A percentile compares a stretch with the other conserved stretches of the same genome.
Evolutionary conservation across 2,888 invertebrate genomes (phyloP).

Genomic region (Pterostichus niger): DNA sequence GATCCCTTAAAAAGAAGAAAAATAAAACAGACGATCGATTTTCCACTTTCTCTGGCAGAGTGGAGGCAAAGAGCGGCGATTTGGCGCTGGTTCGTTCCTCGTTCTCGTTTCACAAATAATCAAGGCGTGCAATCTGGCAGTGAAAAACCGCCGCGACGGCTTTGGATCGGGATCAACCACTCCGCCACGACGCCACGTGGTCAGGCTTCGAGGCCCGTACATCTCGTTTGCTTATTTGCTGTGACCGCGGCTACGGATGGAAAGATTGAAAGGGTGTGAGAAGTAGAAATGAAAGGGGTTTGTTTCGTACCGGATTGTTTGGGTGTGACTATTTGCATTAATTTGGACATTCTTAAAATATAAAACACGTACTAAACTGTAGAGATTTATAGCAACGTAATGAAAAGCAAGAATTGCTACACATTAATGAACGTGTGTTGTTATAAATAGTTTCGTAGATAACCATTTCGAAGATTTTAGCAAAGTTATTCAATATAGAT

Average conservation of each 20-base stretch:
- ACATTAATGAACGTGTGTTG: too few species aligned
- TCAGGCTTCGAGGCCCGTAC: background rate
- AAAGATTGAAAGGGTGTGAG: background rate
- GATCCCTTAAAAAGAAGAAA: background rate
- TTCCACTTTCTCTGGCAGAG: background rate
- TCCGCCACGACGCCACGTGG: background rate
- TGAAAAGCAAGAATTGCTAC: too few species aligned
- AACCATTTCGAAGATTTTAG: too few species aligned
- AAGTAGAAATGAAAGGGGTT: background rate
- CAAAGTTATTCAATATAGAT: too few species aligned
- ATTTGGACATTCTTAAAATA: background rate
- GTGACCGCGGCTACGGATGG: background rate
- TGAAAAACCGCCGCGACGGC: constrained; percentile 4
- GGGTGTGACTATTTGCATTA: background rate
- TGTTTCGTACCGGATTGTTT: background rate
- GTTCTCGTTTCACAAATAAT: constrained; percentile 23
- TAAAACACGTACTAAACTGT: too few species aligned
- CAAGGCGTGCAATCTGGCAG: constrained; percentile 29
- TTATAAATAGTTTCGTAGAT: too few species aligned
- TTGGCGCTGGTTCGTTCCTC: background rate
- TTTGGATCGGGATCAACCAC: background rate
- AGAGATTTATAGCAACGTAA: too few species aligned
- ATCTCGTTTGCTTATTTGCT: constrained; percentile 22
- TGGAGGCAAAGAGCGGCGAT: background rate
- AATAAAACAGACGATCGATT: constrained; percentile 41